A percentile compares a stretch with the other conserved stretches of the same genome.
Conservation (phyloP, 2,888 invertebrate species). For the Drosophila koepferae region DNA sequence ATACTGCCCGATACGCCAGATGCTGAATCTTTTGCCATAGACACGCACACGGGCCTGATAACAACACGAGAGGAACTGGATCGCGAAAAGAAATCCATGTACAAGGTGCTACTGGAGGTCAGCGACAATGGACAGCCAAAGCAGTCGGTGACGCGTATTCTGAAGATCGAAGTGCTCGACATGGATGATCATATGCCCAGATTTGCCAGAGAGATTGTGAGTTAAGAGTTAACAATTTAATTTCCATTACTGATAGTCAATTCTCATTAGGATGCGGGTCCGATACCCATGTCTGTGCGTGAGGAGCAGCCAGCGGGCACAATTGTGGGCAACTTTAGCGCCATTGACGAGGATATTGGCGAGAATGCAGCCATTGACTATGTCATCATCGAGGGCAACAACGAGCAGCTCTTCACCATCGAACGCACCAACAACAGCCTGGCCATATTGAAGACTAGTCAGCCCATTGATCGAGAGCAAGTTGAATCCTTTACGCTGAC, state of each 20-base stretch:
- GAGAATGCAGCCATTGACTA: slow-evolving; percentile 92
- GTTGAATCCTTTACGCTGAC: slow-evolving; percentile 87
- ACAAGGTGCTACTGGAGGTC: slow-evolving; percentile 92
- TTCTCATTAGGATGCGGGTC: slow-evolving; percentile 87
- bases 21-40: slow-evolving; percentile 88
- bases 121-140: slow-evolving; percentile 92
- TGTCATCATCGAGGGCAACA: slow-evolving; percentile 90
- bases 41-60: slow-evolving; percentile 90
- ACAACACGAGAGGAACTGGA: slow-evolving; percentile 90
- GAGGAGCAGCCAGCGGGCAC: slow-evolving; percentile 90
- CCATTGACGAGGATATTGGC: slow-evolving; percentile 90
- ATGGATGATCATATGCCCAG: slow-evolving; percentile 92
- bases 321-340: slow-evolving; percentile 89
- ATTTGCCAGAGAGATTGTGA: slow-evolving; percentile 89
- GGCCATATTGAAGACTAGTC: slow-evolving; percentile 87
- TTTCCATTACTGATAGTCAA: background rate
- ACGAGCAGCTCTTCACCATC: slow-evolving; percentile 88
- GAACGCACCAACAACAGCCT: slow-evolving; percentile 88
- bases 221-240: slow-evolving; percentile 50
- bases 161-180: slow-evolving; percentile 89
- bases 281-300: slow-evolving; percentile 87
- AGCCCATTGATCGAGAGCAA: slow-evolving; percentile 89
- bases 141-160: slow-evolving; percentile 90
- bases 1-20: slow-evolving; percentile 90
- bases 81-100: slow-evolving; percentile 90